A percentile compares a stretch with the other conserved stretches of the same genome.
Conservation (phyloP, 1,140 invertebrate genomes). For the Archivesica marissinica region DNA sequence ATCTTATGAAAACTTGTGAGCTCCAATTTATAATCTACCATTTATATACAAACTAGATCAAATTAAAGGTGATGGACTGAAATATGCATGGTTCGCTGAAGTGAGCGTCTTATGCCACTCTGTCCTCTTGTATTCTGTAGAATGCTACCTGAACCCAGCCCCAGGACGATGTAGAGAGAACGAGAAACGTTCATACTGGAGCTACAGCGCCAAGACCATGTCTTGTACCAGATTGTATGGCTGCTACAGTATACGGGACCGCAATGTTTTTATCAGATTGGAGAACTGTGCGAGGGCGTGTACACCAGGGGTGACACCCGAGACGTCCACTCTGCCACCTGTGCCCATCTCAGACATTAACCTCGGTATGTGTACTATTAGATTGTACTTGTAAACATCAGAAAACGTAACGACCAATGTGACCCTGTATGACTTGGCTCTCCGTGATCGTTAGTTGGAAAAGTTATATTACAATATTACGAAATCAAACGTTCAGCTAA, state of each 20-base stretch:
- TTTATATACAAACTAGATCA: background rate
- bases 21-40: background rate
- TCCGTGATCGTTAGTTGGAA: too few relatives aligned
- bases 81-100: too few relatives aligned
- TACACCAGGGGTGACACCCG: background rate
- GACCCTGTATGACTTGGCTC: too few relatives aligned
- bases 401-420: too few relatives aligned
- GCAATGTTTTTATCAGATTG: constrained; percentile 44
- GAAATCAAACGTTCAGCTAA: too few relatives aligned
- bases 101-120: too few relatives aligned
- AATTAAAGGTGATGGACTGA: too few relatives aligned
- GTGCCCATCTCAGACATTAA: background rate
- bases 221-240: constrained; percentile 29
- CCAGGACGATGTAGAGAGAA: constrained; percentile 18
- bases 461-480: too few relatives aligned
- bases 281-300: constrained; percentile 4
- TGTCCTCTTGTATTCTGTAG: background rate
- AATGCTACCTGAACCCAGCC: constrained; percentile 33
- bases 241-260: constrained; percentile 42
- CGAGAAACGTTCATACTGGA: constrained; percentile 24
- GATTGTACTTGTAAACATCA: too few relatives aligned
- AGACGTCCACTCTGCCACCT: constrained; percentile 12
- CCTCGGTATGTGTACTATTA: background rate
- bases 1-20: too few relatives aligned
- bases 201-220: constrained; percentile 35